phyloP scores from a whole-genome alignment of 2,113 vertebrate species.

The Oreochromis niloticus region DNA sequence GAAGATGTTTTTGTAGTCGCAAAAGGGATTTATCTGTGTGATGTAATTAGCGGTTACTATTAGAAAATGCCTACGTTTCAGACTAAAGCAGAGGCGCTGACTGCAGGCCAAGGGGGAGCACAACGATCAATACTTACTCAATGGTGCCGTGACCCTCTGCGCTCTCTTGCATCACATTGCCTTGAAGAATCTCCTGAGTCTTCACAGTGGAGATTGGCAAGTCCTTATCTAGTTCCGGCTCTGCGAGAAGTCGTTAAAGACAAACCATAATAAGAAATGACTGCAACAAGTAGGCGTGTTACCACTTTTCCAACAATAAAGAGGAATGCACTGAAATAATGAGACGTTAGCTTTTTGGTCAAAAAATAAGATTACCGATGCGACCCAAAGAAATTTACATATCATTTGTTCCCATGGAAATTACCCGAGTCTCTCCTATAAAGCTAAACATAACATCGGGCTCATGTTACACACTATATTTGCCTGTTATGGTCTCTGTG shows the following conservation, averaged over 20 bases:
- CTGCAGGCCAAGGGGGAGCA: neutral
- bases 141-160: constrained; percentile 86
- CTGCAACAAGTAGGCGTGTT: neutral
- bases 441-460: neutral
- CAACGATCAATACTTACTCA: constrained; percentile 78
- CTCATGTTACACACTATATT: neutral
- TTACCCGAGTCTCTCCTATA: neutral
- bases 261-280: neutral
- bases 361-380: neutral
- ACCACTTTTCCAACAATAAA: neutral
- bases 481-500: neutral
- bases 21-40: neutral
- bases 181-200: constrained; percentile 83
- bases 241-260: constrained; percentile 36
- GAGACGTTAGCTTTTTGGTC: neutral
- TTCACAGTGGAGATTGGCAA: constrained; percentile 79
- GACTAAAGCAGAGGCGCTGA: neutral
- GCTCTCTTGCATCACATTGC: constrained; percentile 79
- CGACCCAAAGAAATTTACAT: neutral
- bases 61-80: neutral
- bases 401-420: neutral
- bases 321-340: neutral
- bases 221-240: constrained; percentile 55
- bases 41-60: neutral
- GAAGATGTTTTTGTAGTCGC: rapidly evolving